Conservation (phyloP, 2,888 invertebrate genomes). For the Taphrorychus bicolor region DNA sequence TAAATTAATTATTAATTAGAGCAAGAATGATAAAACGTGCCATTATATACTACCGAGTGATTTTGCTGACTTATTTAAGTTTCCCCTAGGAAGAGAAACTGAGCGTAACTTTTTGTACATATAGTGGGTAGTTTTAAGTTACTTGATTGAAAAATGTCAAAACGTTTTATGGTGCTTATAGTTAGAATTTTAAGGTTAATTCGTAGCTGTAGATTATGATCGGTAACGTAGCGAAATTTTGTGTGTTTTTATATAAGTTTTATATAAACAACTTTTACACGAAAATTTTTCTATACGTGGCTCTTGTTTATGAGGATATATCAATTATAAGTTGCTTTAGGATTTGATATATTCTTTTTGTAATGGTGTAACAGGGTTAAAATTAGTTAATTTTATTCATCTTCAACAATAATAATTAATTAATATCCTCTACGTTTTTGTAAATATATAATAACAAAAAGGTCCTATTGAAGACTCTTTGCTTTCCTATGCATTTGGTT, state of each 20-base stretch:
- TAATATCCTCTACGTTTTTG: background rate
- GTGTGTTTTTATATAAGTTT: slow-evolving; percentile 53
- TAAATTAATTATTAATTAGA: slow-evolving; percentile 20
- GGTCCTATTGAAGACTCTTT: background rate
- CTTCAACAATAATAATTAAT: no score
- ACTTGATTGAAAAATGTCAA: slow-evolving; percentile 53
- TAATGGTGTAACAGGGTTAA: slow-evolving; percentile 50
- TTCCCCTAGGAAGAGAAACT: slow-evolving; percentile 30
- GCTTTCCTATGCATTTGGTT: background rate
- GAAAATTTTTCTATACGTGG: slow-evolving; percentile 21
- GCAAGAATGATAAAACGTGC: slow-evolving; percentile 31
- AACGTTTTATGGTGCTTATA: slow-evolving; percentile 57
- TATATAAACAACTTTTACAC: slow-evolving; percentile 51
- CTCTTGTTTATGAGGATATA: slow-evolving; percentile 22
- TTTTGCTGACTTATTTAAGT: slow-evolving; percentile 43
- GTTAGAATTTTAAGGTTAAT: slow-evolving; percentile 24
- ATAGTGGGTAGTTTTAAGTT: slow-evolving; percentile 43
- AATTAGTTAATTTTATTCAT: slow-evolving; percentile 19
- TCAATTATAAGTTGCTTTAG: slow-evolving; percentile 14
- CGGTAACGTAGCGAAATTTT: slow-evolving; percentile 48
- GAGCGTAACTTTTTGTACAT: background rate
- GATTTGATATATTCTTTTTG: slow-evolving; percentile 25
- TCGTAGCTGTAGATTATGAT: slow-evolving; percentile 24
- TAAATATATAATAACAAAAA: slow-evolving; percentile 4
- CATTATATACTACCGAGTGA: slow-evolving; percentile 44